Percentiles rank a stretch among this genome's conserved stretches.
phyloP scores from a whole-genome alignment of 30 jellyfish, hydroid and myxozoan species.

The Cassiopea xamachana region DNA sequence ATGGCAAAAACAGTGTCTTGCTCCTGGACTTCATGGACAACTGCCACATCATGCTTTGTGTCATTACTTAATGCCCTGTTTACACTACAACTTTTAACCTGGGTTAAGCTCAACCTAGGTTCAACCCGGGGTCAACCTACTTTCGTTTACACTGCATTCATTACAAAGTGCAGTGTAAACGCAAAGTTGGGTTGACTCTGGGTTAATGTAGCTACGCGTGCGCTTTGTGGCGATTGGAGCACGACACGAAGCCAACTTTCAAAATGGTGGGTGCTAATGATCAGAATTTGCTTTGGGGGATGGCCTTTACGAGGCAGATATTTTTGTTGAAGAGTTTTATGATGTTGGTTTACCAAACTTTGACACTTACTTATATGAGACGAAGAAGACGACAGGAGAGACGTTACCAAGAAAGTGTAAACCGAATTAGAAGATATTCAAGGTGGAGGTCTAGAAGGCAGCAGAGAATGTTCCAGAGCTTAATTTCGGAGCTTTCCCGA shows the following conservation, averaged over 20 bases:
- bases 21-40: too few relatives aligned
- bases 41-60: background rate
- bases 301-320: slow-evolving; percentile 7
- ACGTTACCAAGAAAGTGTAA: background rate
- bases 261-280: slow-evolving; percentile 36
- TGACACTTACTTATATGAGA: background rate
- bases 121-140: slow-evolving; percentile 41
- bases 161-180: slow-evolving; percentile 28
- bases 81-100: slow-evolving; percentile 27
- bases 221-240: slow-evolving; percentile 3
- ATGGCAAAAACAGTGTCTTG: too few relatives aligned
- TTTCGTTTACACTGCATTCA: slow-evolving; percentile 30
- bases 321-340: background rate
- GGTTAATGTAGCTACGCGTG: slow-evolving; percentile 56
- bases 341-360: background rate
- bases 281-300: slow-evolving; percentile 31
- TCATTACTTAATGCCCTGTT: slow-evolving; percentile 1
- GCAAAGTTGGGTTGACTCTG: slow-evolving; percentile 56
- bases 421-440: slow-evolving; percentile 9
- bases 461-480: background rate
- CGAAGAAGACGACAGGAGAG: background rate
- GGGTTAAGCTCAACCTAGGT: slow-evolving; percentile 35
- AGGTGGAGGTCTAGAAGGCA: slow-evolving; percentile 43
- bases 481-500: background rate
- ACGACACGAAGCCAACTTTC: background rate